Evolutionary conservation across 2,888 invertebrate species (phyloP), one percentile per base, ranked within the genome.

Genomic region (Folsomia manolachei): DNA sequence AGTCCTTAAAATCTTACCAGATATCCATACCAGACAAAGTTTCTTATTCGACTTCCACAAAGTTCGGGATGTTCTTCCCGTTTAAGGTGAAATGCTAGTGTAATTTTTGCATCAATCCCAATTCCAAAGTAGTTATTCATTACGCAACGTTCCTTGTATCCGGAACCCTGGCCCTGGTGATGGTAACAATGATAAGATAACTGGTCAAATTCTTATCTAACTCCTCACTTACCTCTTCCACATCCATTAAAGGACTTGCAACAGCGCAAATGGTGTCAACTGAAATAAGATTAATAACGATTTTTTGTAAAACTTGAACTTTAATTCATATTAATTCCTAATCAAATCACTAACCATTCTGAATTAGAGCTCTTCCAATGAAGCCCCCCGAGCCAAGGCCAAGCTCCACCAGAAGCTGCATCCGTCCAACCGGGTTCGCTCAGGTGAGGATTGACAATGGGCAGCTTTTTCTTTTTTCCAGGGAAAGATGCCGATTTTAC

Each of bases 81-180:
- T 84, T 97, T 97, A 82, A 95, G 93, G 84, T 97, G 97, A 83
- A 98, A 98, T 83, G 97, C 97, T 62, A 97, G 85, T 0, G 96
- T 93, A 70, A 98, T 97, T 85, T 98, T 97, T 0, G 97, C 97
- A 85, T 98, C 97, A 76, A 98, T 93, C 0, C 97, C 97, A 82
- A 98, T 97, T 0, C 97, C 97, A 83, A 97, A 97, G 83, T 98
- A 98, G 84, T 98, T 98, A 85, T 97, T 98, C 97, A 98, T 97
- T 1, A 97, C 96, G 82, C 95, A 95, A 80, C 92, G 90, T 84
- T 98, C 97, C 81, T 92, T 92, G 84, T 86, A 87, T 25, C 79
- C 80, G 23, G 7, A 9, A 4, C 39, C 39, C 7, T 9, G 39
- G 4, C 14, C 7, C 39, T 39, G 39, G n/a, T n/a, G n/a, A n/a